Percentiles rank a stretch among this genome's conserved stretches.
Conservation (phyloP, 2,797 vertebrate genomes). For the Helarctos malayanus region DNA sequence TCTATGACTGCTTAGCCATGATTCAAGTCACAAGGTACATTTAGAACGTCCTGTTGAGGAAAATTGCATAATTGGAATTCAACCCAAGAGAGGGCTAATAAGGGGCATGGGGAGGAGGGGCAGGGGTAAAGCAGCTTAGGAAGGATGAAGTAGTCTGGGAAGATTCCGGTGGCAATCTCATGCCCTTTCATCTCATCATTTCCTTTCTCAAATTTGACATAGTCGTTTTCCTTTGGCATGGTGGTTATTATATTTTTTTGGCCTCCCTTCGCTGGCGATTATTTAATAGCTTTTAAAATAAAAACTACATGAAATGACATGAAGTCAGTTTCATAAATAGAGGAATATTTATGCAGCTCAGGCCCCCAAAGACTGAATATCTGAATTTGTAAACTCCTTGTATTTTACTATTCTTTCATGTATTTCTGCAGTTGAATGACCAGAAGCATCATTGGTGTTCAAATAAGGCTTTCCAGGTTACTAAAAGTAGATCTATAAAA, state of each 20-base stretch:
- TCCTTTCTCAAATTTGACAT: not conserved
- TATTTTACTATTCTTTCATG: constrained; percentile 34
- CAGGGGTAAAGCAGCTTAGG: not conserved
- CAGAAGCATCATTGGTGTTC: not conserved
- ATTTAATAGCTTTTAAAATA: constrained; percentile 64
- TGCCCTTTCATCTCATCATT: not conserved
- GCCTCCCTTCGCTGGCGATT: not conserved
- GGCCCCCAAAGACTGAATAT: not conserved
- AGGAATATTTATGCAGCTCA: constrained; percentile 11
- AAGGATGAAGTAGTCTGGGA: not conserved
- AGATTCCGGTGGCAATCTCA: not conserved
- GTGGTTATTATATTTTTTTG: constrained; percentile 21
- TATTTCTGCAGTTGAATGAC: not conserved
- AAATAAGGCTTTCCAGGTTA: not conserved
- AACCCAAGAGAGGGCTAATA: not conserved
- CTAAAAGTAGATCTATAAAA: not conserved
- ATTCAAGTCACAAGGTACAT: constrained; percentile 59
- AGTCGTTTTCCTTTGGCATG: constrained; percentile 61
- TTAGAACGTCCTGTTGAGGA: not conserved
- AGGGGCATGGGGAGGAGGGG: not conserved
- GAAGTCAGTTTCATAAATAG: constrained; percentile 28
- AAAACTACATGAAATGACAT: constrained; percentile 58
- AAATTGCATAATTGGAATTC: constrained; percentile 48
- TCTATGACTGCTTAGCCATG: constrained; percentile 56
- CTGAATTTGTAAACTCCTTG: not conserved